Percentiles rank a stretch among this genome's conserved stretches.
phyloP scores from a whole-genome alignment of 2,113 vertebrate genomes.

The Epinephelus cyanopodus region DNA sequence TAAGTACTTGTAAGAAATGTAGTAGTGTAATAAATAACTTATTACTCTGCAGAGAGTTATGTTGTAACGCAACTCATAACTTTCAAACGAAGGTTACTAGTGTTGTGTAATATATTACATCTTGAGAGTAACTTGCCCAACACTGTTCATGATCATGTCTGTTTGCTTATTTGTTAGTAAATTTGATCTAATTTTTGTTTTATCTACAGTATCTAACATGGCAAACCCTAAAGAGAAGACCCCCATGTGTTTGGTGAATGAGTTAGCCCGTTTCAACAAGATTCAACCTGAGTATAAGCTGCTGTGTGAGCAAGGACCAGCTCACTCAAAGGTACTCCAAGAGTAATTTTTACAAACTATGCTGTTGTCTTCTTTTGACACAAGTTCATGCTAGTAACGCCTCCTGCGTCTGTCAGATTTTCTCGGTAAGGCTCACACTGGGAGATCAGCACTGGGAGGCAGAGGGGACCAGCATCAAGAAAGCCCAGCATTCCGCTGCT shows the following conservation, averaged over 20 bases:
- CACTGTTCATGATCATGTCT: neutral
- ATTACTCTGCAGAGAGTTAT: no score
- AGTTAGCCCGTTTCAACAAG: constrained; percentile 98
- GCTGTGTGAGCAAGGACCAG: constrained; percentile 93
- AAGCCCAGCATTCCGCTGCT: constrained; percentile 94
- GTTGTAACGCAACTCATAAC: no score
- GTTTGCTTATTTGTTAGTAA: neutral
- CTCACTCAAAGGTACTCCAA: constrained; percentile 91
- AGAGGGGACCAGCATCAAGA: constrained; percentile 96
- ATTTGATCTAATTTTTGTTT: constrained; percentile 43
- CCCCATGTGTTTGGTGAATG: constrained; percentile 98
- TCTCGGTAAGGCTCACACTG: constrained; percentile 92
- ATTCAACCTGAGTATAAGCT: constrained; percentile 96
- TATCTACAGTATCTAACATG: constrained; percentile 91
- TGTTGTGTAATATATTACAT: no score
- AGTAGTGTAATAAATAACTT: no score
- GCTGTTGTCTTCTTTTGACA: neutral
- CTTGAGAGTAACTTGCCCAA: no score
- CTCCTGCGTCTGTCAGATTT: constrained; percentile 84
- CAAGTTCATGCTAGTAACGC: neutral
- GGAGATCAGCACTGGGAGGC: constrained; percentile 95
- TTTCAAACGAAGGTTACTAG: no score
- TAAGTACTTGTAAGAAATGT: no score
- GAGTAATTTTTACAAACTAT: neutral
- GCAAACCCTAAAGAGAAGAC: constrained; percentile 99